A percentile compares a stretch with the other conserved stretches of the same genome.
Conservation (phyloP, 2,797 vertebrate species). For the Spinus pinus region DNA sequence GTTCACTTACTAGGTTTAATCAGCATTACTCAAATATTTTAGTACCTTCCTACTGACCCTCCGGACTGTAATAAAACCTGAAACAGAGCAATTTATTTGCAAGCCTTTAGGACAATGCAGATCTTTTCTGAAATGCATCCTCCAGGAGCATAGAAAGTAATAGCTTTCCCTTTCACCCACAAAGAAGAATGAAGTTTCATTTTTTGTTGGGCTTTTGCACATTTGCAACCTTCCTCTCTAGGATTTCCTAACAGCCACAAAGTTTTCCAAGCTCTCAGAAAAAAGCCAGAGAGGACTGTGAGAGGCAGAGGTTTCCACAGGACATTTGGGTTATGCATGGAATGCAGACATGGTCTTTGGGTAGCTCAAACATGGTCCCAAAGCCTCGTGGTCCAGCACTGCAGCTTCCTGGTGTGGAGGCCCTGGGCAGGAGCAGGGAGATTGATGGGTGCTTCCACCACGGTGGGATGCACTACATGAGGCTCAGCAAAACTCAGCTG, state of each 20-base stretch:
- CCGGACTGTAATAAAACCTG: slow-evolving; percentile 14
- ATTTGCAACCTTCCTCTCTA: not conserved
- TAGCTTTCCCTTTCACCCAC: not conserved
- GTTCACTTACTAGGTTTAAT: not conserved
- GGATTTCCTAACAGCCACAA: not conserved
- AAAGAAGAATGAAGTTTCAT: not conserved
- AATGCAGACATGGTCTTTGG: rapidly evolving
- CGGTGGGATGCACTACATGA: not conserved
- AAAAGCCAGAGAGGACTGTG: not conserved
- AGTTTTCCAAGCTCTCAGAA: not conserved
- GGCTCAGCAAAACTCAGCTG: not conserved
- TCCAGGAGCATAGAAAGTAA: not conserved
- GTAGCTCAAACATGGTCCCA: not conserved
- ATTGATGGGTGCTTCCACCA: not conserved
- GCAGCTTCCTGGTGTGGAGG: not conserved
- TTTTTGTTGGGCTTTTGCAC: not conserved
- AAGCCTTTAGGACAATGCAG: not conserved
- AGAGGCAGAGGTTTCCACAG: not conserved
- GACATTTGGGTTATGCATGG: not conserved
- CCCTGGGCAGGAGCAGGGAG: not conserved
- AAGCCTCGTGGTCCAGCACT: not conserved
- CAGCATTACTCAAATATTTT: slow-evolving; percentile 1
- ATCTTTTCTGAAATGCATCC: not conserved
- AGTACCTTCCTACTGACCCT: not conserved
- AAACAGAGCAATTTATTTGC: not conserved